Percentiles rank a stretch among this genome's conserved stretches.
Evolutionary conservation across 2,113 vertebrate species (phyloP).

Genomic region (Otis tarda): DNA sequence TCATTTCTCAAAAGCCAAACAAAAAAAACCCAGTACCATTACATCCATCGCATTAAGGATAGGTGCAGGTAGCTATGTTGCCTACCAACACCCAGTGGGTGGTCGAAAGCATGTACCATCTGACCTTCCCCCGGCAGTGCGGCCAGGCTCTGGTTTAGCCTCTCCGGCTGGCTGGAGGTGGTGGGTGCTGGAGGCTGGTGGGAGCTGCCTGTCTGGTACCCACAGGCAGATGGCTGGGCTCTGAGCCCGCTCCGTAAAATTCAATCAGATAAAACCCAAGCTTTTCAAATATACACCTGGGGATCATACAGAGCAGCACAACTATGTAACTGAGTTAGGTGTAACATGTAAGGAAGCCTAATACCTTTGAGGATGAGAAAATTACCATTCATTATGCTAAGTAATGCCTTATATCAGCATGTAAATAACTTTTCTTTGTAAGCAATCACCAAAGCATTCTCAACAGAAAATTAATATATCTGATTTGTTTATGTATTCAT

Average conservation of each 20-base stretch:
- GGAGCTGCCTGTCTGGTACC: background rate
- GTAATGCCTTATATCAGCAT: conserved; percentile 58
- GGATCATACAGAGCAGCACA: background rate
- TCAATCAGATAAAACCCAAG: background rate
- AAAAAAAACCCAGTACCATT: background rate
- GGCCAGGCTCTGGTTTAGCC: background rate
- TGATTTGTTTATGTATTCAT: conserved; percentile 66
- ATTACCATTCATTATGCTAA: conserved; percentile 62
- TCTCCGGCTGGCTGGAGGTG: background rate
- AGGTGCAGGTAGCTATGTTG: background rate
- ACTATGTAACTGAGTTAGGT: background rate
- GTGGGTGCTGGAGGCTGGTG: background rate
- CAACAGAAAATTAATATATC: conserved; percentile 65
- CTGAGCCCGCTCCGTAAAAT: background rate
- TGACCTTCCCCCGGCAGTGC: background rate
- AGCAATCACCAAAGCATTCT: conserved; percentile 53
- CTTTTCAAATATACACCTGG: background rate
- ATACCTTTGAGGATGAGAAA: conserved; percentile 40
- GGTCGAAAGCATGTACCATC: background rate
- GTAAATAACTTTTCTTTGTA: conserved; percentile 65
- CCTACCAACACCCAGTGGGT: background rate
- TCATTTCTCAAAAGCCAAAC: background rate
- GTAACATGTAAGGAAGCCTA: background rate
- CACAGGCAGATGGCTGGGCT: background rate
- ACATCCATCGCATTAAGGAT: background rate